A percentile compares a stretch with the other conserved stretches of the same genome.
Evolutionary conservation across 2,888 invertebrate genomes (phyloP).

Genomic region (Lasioglossum marginatum): DNA sequence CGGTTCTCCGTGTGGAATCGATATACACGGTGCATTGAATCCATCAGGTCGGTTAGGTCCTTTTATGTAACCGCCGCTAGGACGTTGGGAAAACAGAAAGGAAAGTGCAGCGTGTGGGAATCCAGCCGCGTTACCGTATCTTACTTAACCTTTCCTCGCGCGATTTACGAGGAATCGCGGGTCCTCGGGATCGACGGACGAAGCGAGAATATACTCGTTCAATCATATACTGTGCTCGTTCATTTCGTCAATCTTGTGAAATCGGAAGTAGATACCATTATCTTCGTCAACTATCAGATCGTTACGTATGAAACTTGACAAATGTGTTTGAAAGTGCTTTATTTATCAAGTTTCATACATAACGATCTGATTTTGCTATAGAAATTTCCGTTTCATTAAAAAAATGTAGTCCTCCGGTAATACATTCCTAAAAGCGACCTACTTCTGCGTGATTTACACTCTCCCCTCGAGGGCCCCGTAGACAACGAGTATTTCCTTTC

Average conservation of each 20-base stretch:
- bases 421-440: not conserved
- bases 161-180: constrained; percentile 15
- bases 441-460: not conserved
- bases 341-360: too few species aligned
- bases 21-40: constrained; percentile 24
- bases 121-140: constrained; percentile 30
- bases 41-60: constrained; percentile 38
- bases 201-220: not conserved
- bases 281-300: too few species aligned
- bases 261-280: too few species aligned
- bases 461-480: constrained; percentile 2
- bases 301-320: too few species aligned
- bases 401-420: not conserved
- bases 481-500: too few species aligned
- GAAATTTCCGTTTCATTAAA: too few species aligned
- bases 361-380: too few species aligned
- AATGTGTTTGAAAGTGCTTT: too few species aligned
- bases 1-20: constrained; percentile 29
- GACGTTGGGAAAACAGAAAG: constrained; percentile 58
- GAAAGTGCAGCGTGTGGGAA: constrained; percentile 48
- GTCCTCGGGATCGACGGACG: not conserved
- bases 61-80: constrained; percentile 49
- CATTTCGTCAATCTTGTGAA: not conserved
- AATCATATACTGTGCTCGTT: not conserved
- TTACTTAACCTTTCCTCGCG: constrained; percentile 47